Evolutionary conservation across 2,888 invertebrate species (phyloP), one percentile per base, ranked within the genome.

Genomic region (Diaphora mendica): DNA sequence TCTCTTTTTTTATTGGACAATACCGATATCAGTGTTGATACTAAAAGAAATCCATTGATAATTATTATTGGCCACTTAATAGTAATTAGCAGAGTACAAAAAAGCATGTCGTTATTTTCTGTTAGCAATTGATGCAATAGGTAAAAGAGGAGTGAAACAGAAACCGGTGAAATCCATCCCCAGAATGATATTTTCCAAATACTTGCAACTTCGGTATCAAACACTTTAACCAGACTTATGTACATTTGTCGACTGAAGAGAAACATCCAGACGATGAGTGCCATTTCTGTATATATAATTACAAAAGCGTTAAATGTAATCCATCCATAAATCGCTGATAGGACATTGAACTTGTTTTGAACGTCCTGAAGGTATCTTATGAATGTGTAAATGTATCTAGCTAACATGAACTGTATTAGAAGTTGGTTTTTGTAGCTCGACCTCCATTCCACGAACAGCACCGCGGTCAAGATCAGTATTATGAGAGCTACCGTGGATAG

Each of bases 181-280:
- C 75, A 71, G 2, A 90, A 0, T 0, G 93, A 91, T 8, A 91
- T 80, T 78, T 86, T 89, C 86, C 88, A 88, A 20, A 94, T 76
- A 17, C 81, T 87, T 5, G 75, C 74, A 2, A 82, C 79, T 4
- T 86, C 78, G 0, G 82, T 80, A 70, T 81, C 82, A 69, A 94
- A 92, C 26, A 95, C 91, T 82, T 89, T 92, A 15, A 93, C 95
- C 68, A 95, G 86, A 75, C 87, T 89, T 3, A 89, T 84, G 71
- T 94, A 91, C 89, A 95, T 94, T 39, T 92, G 91, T 64, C 89
- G 91, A 55, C 88, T 95, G 70, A 94, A 95, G 5, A 92, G 79
- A 70, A 90, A 92, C 94, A 94, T 95, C 95, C 95, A 95, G 3
- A 82, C 78, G 0, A 94, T 87, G 3, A 94, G 84, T 0, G 85